Evolutionary conservation across 2,113 vertebrate genomes (phyloP), one percentile per base, ranked within the genome.

Genomic region (Sarotherodon lohbergeri): DNA sequence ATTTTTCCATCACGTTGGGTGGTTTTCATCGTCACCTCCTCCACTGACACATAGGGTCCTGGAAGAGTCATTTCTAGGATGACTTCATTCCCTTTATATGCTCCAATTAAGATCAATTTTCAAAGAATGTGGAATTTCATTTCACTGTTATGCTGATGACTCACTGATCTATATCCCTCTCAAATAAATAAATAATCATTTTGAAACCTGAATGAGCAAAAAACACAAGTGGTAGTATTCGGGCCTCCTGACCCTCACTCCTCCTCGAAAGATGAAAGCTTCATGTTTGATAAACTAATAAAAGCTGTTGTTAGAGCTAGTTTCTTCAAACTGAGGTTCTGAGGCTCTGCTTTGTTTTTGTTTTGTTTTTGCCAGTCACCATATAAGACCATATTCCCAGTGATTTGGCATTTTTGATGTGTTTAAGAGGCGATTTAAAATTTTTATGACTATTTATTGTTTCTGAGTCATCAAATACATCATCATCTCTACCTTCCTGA

Each of bases 341-440:
- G 13, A 48, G 14, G 46, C 46, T 48, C 4, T 48, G 14, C 46
- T 48, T 1, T 56, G 57, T 32, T 61, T 32, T 59, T 1, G 6
- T 22, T 22, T 22, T 22, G 22, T 22, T 57, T 32, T 32, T 55
- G 8, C 27, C 57, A 32, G 57, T 32, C 57, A 32, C 57, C 27
- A 61, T 8, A 17, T 17, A 32, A 32, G 57, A 59, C 57, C 57
- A 61, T 32, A 61, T 5, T 32, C 57, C 8, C 27, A 9, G 2
- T 61, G 57, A 8, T 32, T 61, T 32, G 57, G 27, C 27, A 32
- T 61, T 9, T 61, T 61, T 61, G 29, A 2, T 32, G 27, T 59
- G 56, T 32, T 59, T 9, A 59, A 17, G 14, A 59, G 3, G 27
- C 5, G 7, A 59, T 61, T 59, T 9, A 0, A 9, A 0, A 0